Evolutionary conservation across 2,113 vertebrate genomes (phyloP).

Genomic region (Eptatretus burgeri): DNA sequence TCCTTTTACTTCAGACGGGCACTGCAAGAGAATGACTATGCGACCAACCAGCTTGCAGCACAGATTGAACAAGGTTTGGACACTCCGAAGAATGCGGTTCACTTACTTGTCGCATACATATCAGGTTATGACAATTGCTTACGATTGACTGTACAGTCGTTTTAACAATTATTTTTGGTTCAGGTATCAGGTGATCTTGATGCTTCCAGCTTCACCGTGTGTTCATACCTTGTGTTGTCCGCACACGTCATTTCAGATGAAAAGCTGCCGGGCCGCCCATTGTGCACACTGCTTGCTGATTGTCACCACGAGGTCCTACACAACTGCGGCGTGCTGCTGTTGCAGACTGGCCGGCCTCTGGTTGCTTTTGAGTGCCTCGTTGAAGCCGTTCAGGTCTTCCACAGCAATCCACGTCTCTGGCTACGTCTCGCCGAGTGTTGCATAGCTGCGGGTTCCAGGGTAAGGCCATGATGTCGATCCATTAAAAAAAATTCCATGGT

Average conservation of each 20-base stretch:
- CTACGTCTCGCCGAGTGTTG: constrained; percentile 78
- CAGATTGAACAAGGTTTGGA: no score
- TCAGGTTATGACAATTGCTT: no score
- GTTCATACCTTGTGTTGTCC: not conserved
- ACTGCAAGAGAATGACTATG: constrained; percentile 76
- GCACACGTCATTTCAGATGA: constrained; percentile 24
- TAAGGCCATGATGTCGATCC: constrained; percentile 17
- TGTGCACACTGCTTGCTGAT: constrained; percentile 71
- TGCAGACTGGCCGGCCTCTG: constrained; percentile 63
- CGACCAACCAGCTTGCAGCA: constrained; percentile 45
- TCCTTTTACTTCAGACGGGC: constrained; percentile 98
- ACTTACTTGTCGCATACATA: no score
- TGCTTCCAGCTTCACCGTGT: not conserved
- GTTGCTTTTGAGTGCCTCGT: constrained; percentile 89
- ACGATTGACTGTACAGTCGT: no score
- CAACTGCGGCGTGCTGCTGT: constrained; percentile 78
- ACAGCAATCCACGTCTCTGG: constrained; percentile 85
- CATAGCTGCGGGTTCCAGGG: constrained; percentile 83
- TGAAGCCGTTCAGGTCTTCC: constrained; percentile 87
- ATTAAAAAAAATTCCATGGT: no score
- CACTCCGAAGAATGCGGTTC: no score
- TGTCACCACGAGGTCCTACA: constrained; percentile 79
- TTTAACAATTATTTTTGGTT: no score
- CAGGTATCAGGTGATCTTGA: no score
- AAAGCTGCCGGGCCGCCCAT: constrained; percentile 66